Conservation (phyloP, 2,888 invertebrate species). For the Phorcus lineatus region DNA sequence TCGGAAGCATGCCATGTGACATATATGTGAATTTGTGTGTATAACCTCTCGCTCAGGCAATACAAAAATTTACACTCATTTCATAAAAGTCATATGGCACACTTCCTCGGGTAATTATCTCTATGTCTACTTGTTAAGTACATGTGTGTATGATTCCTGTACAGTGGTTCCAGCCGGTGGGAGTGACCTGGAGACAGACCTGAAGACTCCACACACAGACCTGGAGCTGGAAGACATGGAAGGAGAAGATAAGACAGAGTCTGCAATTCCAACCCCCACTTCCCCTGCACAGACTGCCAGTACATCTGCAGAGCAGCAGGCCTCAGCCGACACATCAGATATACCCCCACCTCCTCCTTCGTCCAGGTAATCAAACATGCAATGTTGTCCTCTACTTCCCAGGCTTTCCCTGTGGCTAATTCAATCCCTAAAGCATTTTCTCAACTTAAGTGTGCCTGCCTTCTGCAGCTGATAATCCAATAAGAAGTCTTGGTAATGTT, state of each 20-base stretch:
- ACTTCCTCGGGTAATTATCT: too few relatives aligned
- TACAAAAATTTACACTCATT: too few relatives aligned
- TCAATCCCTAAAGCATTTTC: too few relatives aligned
- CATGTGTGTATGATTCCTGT: not conserved
- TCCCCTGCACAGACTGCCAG: not conserved
- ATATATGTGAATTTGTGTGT: too few relatives aligned
- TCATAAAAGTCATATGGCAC: too few relatives aligned
- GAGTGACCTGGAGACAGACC: not conserved
- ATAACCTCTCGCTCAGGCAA: too few relatives aligned
- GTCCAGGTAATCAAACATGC: slow-evolving; percentile 1
- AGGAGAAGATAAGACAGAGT: slow-evolving; percentile 26
- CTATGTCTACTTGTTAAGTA: too few relatives aligned
- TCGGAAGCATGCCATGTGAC: too few relatives aligned
- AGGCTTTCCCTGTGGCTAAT: too few relatives aligned
- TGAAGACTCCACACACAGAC: slow-evolving; percentile 16
- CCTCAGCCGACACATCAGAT: slow-evolving; percentile 9
- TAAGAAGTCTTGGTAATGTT: too few relatives aligned
- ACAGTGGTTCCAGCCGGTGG: not conserved
- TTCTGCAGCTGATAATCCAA: too few relatives aligned
- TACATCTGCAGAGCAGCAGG: not conserved
- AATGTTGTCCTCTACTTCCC: not conserved
- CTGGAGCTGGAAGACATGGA: not conserved
- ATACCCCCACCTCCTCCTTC: slow-evolving; percentile 10
- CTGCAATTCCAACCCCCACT: slow-evolving; percentile 17
- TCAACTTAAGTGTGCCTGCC: too few relatives aligned